Evolutionary conservation across 2,113 vertebrate species (phyloP).

Genomic region (Chionis minor): DNA sequence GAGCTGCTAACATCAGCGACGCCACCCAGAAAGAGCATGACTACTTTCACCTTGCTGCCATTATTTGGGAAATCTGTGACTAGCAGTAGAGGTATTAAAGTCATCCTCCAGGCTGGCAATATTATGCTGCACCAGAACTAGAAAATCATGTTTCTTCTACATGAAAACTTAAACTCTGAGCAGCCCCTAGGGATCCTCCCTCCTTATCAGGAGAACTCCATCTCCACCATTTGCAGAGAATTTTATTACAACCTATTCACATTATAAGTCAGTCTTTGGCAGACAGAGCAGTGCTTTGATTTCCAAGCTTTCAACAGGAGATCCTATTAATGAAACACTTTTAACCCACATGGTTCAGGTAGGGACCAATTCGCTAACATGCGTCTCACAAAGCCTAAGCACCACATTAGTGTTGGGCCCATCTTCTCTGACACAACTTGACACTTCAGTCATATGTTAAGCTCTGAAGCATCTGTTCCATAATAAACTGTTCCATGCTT

Average conservation of each 20-base stretch:
- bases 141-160: neutral
- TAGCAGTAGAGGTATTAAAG: neutral
- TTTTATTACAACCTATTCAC: neutral
- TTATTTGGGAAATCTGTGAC: neutral
- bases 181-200: neutral
- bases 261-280: neutral
- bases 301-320: neutral
- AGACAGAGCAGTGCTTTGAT: neutral
- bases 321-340: neutral
- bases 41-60: neutral
- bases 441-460: constrained; percentile 35
- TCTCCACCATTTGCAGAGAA: neutral
- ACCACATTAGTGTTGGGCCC: neutral
- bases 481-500: constrained; percentile 35
- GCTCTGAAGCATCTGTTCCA: constrained; percentile 51
- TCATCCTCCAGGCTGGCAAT: neutral
- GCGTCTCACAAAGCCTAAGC: neutral
- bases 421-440: constrained; percentile 36
- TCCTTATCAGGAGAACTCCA: neutral
- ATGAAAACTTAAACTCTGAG: neutral
- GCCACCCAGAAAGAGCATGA: neutral
- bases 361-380: neutral
- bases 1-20: neutral
- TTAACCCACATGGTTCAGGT: neutral
- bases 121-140: accelerated